Percentiles rank a stretch among this genome's conserved stretches.
Evolutionary conservation across 2,113 vertebrate genomes (phyloP).

Genomic region (Pseudorectes ferrugineus): DNA sequence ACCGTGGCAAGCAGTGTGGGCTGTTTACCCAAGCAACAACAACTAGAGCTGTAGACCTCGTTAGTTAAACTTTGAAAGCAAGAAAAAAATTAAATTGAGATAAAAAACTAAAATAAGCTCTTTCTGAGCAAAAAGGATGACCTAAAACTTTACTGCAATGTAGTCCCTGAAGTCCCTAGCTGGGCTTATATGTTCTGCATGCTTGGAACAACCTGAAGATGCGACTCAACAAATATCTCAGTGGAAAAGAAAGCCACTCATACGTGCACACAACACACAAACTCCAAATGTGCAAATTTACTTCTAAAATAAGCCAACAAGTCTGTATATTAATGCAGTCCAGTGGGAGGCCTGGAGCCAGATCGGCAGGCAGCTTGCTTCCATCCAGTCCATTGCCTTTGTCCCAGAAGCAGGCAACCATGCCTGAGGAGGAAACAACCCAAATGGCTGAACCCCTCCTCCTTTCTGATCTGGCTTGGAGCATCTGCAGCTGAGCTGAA

Average conservation of each 20-base stretch:
- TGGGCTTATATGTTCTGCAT: background rate
- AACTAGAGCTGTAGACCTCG: background rate
- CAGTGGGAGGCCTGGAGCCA: background rate
- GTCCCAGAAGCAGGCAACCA: background rate
- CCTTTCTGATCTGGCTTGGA: background rate
- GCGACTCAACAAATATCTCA: background rate
- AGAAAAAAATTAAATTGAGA: background rate
- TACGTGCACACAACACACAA: background rate
- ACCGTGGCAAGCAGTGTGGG: fast-evolving
- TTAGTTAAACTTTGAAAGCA: background rate
- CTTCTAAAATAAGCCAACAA: background rate
- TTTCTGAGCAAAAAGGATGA: background rate
- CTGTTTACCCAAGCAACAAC: background rate
- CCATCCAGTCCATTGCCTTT: background rate
- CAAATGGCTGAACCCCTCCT: fast-evolving
- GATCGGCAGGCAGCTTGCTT: background rate
- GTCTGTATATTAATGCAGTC: background rate
- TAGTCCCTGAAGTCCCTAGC: background rate
- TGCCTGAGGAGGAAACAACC: background rate
- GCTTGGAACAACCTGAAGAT: background rate
- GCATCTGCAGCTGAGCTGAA: background rate
- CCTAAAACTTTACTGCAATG: background rate
- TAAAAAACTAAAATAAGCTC: background rate
- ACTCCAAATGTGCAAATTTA: background rate
- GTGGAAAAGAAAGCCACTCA: background rate